phyloP scores from a whole-genome alignment of 2,888 invertebrate species.

The Tenthredo scrophulariae region DNA sequence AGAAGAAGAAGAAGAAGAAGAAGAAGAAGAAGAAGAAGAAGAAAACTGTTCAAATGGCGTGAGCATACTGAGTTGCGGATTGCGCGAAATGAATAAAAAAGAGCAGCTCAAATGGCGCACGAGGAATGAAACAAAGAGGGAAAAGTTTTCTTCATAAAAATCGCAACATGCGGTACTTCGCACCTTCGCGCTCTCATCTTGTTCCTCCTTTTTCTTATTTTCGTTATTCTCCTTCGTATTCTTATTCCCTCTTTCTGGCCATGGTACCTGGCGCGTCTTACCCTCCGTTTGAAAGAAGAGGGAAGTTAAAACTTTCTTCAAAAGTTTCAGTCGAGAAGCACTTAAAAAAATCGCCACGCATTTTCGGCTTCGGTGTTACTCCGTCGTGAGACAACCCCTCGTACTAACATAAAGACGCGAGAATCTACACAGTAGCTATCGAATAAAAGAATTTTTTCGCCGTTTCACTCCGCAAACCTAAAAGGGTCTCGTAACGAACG shows the following conservation, averaged over 20 bases:
- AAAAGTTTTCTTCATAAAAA: constrained; percentile 66
- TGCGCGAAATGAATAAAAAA: constrained; percentile 48
- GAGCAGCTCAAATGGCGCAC: constrained; percentile 2
- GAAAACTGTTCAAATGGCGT: not conserved
- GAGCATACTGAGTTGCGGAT: constrained; percentile 37
- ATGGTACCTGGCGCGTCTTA: not conserved
- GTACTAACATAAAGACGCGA: constrained; percentile 22
- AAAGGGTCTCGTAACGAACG: constrained; percentile 30
- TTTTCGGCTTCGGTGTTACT: constrained; percentile 40
- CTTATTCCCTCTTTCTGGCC: constrained; percentile 7
- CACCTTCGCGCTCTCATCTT: constrained; percentile 39
- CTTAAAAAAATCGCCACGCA: constrained; percentile 57
- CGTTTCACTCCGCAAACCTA: constrained; percentile 19
- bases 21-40: not conserved
- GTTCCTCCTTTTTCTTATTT: constrained; percentile 28
- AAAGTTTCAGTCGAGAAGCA: constrained; percentile 57
- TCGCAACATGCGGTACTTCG: constrained; percentile 59
- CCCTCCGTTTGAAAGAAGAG: constrained; percentile 51
- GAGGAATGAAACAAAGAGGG: constrained; percentile 50
- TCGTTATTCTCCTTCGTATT: constrained; percentile 1
- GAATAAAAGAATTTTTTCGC: constrained; percentile 37
- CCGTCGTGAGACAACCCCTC: constrained; percentile 3
- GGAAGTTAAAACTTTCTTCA: constrained; percentile 63
- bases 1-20: not conserved
- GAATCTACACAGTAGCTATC: constrained; percentile 34